phyloP scores from a whole-genome alignment of 2,888 invertebrate genomes.

The Machimus atricapillus region DNA sequence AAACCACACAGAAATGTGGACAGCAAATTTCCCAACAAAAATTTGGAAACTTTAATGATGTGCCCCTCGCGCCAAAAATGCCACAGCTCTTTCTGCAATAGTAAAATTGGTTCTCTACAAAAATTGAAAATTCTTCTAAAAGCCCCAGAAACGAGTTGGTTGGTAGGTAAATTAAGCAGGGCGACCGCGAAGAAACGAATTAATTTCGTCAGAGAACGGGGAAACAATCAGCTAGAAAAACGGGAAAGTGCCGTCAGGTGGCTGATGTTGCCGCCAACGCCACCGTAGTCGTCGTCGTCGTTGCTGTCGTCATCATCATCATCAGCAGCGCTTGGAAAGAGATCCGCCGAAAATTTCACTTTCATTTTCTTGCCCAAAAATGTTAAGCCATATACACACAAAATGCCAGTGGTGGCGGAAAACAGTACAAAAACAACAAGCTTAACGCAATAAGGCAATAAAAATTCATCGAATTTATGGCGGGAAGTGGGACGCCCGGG shows the following conservation, averaged over 20 bases:
- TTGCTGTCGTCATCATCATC: background rate
- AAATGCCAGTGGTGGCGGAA: background rate
- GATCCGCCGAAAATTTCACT: conserved; percentile 3
- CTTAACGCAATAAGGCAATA: background rate
- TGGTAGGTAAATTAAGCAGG: background rate
- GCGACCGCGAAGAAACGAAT: background rate
- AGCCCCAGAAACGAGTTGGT: background rate
- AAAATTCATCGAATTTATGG: background rate
- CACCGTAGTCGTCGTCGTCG: background rate
- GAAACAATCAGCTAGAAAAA: background rate
- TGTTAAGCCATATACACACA: conserved; percentile 7
- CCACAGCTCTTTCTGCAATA: background rate
- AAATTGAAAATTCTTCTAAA: background rate
- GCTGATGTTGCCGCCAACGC: background rate
- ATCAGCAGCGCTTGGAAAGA: background rate
- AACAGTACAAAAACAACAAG: background rate
- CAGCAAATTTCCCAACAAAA: background rate
- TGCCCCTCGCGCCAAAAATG: background rate
- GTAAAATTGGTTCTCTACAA: background rate
- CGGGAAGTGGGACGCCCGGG: background rate
- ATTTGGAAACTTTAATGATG: background rate
- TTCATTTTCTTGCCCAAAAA: conserved; percentile 4
- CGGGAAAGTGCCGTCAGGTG: background rate
- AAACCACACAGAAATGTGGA: background rate
- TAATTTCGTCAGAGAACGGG: background rate